Evolutionary conservation across 2,113 vertebrate species (phyloP).

Genomic region (Apistogramma diplotaenia): DNA sequence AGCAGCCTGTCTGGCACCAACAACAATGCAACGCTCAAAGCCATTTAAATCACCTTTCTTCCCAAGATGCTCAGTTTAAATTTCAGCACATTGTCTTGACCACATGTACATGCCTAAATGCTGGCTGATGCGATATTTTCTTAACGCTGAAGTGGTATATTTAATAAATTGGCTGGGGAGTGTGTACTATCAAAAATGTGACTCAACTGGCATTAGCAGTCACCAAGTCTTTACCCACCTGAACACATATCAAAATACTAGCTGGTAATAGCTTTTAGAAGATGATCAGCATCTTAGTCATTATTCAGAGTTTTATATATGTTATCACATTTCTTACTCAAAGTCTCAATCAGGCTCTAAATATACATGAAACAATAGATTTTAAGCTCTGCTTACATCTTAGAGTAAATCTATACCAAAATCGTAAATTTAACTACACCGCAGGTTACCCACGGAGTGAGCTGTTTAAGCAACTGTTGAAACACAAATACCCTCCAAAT

Average conservation of each 20-base stretch:
- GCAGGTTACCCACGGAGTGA: not conserved
- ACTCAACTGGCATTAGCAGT: too few species aligned
- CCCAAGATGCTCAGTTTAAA: not conserved
- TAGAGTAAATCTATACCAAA: not conserved
- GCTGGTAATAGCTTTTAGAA: not conserved
- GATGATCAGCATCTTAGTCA: not conserved
- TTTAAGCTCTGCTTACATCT: not conserved
- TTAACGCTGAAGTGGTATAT: not conserved
- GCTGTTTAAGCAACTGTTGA: not conserved
- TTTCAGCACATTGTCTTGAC: not conserved
- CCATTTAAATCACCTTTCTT: not conserved
- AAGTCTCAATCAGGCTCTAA: not conserved
- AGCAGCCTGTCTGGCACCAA: not conserved
- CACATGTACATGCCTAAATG: not conserved
- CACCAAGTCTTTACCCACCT: not conserved
- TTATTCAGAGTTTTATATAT: not conserved
- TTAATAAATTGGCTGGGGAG: not conserved
- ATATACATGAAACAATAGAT: not conserved
- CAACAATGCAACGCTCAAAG: not conserved
- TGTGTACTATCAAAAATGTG: too few species aligned
- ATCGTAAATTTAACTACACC: not conserved
- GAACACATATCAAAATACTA: not conserved
- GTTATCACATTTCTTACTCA: not conserved
- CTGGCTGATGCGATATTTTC: not conserved
- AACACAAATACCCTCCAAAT: not conserved